phyloP scores from a whole-genome alignment of 2,113 vertebrate species.

The Serilophus lunatus region DNA sequence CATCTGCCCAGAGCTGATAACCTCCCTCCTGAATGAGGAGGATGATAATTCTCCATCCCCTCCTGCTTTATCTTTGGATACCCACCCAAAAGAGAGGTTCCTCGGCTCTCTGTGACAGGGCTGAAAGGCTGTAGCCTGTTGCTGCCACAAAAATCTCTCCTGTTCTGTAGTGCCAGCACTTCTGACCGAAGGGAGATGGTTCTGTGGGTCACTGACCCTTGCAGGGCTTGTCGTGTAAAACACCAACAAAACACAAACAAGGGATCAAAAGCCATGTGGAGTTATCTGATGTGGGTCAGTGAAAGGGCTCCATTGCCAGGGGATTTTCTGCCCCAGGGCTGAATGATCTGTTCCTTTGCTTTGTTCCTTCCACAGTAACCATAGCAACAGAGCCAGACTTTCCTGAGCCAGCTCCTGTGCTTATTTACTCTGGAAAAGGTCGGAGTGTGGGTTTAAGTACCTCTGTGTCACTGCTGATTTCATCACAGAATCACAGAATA shows the following conservation, averaged over 20 bases:
- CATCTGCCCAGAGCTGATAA: conserved; percentile 6
- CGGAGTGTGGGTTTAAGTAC: background rate
- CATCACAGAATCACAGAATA: background rate
- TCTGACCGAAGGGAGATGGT: background rate
- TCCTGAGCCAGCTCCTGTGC: background rate
- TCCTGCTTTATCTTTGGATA: background rate
- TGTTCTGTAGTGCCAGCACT: background rate
- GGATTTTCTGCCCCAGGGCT: background rate
- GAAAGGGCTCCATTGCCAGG: background rate
- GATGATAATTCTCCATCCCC: background rate
- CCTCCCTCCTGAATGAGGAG: background rate
- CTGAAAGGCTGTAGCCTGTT: background rate
- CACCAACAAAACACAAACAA: background rate
- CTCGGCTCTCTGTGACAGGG: background rate
- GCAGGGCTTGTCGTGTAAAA: background rate
- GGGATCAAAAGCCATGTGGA: background rate
- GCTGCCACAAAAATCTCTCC: background rate
- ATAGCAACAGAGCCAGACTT: background rate
- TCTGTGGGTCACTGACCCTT: background rate
- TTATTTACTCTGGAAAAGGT: background rate
- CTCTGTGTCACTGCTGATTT: background rate
- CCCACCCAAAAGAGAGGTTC: background rate
- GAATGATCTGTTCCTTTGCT: background rate
- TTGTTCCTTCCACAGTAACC: background rate
- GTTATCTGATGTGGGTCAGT: background rate